Percentiles rank a stretch among this genome's conserved stretches.
Evolutionary conservation across 2,113 vertebrate species (phyloP).

Genomic region (Raja brachyura): DNA sequence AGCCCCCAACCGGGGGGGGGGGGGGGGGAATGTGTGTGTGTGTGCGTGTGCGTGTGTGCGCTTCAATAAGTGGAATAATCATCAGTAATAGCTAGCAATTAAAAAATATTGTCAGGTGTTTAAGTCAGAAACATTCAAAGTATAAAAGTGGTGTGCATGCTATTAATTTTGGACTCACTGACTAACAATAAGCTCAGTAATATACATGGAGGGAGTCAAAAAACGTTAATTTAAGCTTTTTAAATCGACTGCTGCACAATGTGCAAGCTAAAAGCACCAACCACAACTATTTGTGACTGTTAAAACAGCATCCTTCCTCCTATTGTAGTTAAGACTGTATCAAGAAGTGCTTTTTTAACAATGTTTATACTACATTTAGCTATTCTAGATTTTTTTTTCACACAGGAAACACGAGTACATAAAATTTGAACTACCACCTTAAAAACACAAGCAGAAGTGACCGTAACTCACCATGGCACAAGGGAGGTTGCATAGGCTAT

Average conservation of each 20-base stretch:
- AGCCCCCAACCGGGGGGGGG: too few relatives aligned
- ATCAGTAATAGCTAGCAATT: background rate
- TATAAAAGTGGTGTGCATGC: background rate
- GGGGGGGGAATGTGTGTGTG: too few relatives aligned
- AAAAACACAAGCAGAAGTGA: background rate
- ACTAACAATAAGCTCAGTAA: background rate
- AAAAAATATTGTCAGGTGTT: background rate
- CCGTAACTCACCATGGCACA: constrained; percentile 61
- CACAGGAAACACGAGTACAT: background rate
- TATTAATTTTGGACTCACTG: background rate
- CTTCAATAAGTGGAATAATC: background rate
- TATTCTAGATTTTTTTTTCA: background rate
- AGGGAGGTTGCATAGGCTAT: constrained; percentile 56
- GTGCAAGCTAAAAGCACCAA: background rate
- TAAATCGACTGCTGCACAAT: background rate
- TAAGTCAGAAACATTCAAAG: background rate
- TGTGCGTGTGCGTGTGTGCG: too few relatives aligned
- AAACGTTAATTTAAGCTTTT: background rate
- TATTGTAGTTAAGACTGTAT: background rate
- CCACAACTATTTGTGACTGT: background rate
- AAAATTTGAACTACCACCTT: background rate
- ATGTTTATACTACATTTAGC: background rate
- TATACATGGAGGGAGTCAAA: background rate
- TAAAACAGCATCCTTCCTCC: background rate
- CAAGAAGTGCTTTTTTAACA: background rate